phyloP scores from a whole-genome alignment of 2,113 vertebrate species.

The Dendrocopos noguchii region DNA sequence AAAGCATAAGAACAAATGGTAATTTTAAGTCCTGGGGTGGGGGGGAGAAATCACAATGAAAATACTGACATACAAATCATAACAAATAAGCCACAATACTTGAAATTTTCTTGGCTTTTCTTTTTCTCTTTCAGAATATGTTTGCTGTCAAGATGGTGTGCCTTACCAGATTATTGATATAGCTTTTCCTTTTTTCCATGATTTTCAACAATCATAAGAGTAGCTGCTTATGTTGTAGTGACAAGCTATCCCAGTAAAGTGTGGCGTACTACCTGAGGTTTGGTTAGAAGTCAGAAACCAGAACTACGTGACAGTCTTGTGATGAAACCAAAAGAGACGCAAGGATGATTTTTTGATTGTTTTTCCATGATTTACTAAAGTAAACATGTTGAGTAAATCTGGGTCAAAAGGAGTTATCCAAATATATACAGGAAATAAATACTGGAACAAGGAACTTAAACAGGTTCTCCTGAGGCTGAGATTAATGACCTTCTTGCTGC shows the following conservation, averaged over 20 bases:
- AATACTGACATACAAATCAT: not conserved
- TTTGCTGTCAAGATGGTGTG: not conserved
- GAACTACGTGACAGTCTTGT: not conserved
- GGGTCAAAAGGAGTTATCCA: not conserved
- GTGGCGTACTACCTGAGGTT: not conserved
- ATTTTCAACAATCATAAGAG: not conserved
- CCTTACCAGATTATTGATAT: not conserved
- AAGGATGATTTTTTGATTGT: not conserved
- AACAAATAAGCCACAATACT: not conserved
- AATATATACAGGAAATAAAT: not conserved
- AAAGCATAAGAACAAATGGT: not conserved
- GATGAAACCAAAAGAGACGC: not conserved
- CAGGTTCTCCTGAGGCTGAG: not conserved
- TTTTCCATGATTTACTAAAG: not conserved
- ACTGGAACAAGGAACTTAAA: not conserved
- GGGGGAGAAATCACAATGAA: not conserved
- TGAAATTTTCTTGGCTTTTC: not conserved
- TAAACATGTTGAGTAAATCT: not conserved
- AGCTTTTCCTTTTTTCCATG: accelerated
- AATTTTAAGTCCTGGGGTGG: not conserved
- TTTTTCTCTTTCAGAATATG: not conserved
- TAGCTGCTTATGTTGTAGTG: not conserved
- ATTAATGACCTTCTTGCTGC: not conserved
- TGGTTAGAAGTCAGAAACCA: not conserved
- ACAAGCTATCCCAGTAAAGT: not conserved